These are phyloP conservation scores for Anhinga anhinga DNA, from an alignment of 2,113 vertebrate genomes.

Conservation along the genomic window DNA sequence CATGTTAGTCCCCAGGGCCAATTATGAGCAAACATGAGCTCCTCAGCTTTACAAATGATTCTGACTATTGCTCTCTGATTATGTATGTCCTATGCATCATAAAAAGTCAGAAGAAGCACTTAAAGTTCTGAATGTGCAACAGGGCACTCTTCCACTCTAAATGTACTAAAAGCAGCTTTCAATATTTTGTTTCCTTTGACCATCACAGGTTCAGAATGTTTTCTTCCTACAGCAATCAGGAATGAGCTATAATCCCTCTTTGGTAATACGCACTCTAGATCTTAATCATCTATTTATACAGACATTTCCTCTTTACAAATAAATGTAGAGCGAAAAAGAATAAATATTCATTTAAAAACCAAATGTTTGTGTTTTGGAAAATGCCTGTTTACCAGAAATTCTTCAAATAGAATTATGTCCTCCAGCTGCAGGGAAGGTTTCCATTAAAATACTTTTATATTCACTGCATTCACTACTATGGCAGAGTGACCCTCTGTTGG, in stretches of 20 bases:
- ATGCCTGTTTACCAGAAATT: constrained; percentile 58
- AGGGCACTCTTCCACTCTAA: not conserved
- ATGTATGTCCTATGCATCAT: not conserved
- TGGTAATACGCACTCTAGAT: not conserved
- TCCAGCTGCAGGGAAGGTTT: constrained; percentile 49
- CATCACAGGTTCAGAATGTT: not conserved
- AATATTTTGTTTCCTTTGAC: not conserved
- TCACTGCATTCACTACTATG: not conserved
- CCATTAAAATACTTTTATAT: constrained; percentile 41
- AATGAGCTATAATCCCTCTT: not conserved
- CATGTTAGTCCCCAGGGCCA: not conserved
- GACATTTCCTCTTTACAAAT: constrained; percentile 60
- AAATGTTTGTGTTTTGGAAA: constrained; percentile 47
- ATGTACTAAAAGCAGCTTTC: not conserved
- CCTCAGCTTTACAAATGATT: not conserved
- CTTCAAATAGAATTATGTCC: constrained; percentile 35
- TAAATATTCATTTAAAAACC: constrained; percentile 35
- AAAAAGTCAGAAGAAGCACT: not conserved
- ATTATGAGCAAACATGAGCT: not conserved
- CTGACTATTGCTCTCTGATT: not conserved
- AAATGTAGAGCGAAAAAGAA: constrained; percentile 39
- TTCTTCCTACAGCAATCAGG: not conserved
- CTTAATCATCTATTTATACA: constrained; percentile 58
- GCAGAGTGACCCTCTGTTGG: not conserved
- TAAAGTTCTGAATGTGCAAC: not conserved